Evolutionary conservation across 1,140 invertebrate genomes (phyloP), one percentile per base, ranked within the genome.

Genomic region (Solen grandis): DNA sequence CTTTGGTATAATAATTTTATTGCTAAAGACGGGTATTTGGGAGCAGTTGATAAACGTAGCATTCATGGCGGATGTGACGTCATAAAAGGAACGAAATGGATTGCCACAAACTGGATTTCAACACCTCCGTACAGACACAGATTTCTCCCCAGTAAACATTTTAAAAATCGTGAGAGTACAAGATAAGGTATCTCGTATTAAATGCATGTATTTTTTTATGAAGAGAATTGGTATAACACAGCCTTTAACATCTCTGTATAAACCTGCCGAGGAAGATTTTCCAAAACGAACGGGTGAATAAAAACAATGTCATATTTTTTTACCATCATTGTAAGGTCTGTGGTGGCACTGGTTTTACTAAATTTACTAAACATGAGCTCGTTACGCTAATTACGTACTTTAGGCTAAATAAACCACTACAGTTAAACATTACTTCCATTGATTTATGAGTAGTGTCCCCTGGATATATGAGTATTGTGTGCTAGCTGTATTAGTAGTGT

Each of bases 1-100:
- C 31, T 77, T 13, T 82, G 80, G 80, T 82, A 82, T 27, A 82
- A 77, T 63, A 63, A 82, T 35, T 63, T 70, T 50, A 8, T 77
- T 33, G 68, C 63, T 22, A 59, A 31, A 22, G 63, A 54, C 19
- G 80, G 73, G 1, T 82, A 70, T 27, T 25, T 82, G 5, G 65
- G 60, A 1, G 4, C 1, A 8, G 59, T 77, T 3, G 65, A 82
- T 54, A 76, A 36, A 38, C 54, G 46, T 0, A 50, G 33, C 19
- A 55, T 31, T 31, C 80, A 82, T 31, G 80, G 80, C 5, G 80
- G 80, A 1, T 82, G 80, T 46, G 50, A 73, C 8, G 80, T 82
- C 1, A 36, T 69, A 13, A 82, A 77, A 63, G 80, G 80, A 25
- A 33, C 38, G n/a, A 82, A 82, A 29, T 82, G 80, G 80, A 69